Evolutionary conservation across 2,797 vertebrate species (phyloP).

Genomic region (Pseudocheirus occidentalis): DNA sequence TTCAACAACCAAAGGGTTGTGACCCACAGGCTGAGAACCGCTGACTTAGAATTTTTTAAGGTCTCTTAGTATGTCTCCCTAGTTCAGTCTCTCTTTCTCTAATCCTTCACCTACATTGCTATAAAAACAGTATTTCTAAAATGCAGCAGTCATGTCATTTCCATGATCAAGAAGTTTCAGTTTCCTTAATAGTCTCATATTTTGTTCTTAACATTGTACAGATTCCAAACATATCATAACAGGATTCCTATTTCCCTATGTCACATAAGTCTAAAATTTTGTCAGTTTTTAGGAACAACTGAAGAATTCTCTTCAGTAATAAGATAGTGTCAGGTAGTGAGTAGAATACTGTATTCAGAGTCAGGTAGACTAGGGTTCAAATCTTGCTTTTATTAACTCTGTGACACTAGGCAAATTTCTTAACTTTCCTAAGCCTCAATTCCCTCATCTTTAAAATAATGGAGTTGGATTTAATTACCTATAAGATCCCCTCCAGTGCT

Average conservation of each 20-base stretch:
- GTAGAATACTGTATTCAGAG: not conserved
- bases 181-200: not conserved
- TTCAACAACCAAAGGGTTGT: no score
- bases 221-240: not conserved
- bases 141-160: not conserved
- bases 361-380: not conserved
- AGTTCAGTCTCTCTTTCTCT: not conserved
- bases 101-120: not conserved
- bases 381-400: not conserved
- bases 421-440: not conserved
- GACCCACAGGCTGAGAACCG: no score
- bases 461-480: not conserved
- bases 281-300: not conserved
- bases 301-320: not conserved
- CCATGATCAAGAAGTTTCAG: not conserved
- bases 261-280: not conserved
- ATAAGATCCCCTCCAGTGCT: not conserved
- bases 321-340: not conserved
- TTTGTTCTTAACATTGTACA: not conserved
- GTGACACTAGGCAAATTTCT: not conserved
- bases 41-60: not conserved
- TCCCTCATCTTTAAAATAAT: not conserved
- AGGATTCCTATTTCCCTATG: not conserved
- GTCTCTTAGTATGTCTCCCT: not conserved
- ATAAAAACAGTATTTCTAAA: not conserved